phyloP scores from a whole-genome alignment of 2,113 vertebrate species.

The Myotis davidii region DNA sequence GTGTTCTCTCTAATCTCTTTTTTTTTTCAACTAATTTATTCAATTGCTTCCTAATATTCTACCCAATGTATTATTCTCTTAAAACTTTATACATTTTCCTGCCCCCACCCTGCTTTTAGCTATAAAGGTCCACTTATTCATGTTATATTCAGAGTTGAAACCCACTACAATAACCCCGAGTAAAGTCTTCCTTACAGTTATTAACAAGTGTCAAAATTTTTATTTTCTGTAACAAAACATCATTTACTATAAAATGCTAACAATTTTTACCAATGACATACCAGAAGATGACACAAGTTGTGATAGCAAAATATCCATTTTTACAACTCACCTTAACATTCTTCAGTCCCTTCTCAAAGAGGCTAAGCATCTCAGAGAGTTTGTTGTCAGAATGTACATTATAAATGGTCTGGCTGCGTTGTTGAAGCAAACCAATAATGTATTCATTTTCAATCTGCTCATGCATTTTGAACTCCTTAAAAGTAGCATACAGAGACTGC shows the following conservation, averaged over 20 bases:
- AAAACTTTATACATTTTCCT: neutral
- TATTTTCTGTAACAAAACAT: neutral
- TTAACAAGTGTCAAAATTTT: neutral
- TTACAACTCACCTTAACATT: constrained; percentile 92
- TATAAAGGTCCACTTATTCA: neutral
- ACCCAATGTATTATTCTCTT: neutral
- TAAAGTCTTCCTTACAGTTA: neutral
- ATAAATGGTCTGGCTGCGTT: constrained; percentile 95
- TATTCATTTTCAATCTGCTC: constrained; percentile 99
- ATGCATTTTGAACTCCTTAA: constrained; percentile 99
- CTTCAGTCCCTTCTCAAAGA: constrained; percentile 97
- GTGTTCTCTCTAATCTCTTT: neutral
- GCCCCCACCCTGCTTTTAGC: neutral
- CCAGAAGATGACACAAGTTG: neutral
- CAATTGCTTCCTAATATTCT: constrained; percentile 16
- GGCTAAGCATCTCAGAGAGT: constrained; percentile 97
- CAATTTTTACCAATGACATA: neutral
- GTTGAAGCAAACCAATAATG: constrained; percentile 96
- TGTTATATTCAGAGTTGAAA: neutral
- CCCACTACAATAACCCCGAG: neutral
- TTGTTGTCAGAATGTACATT: constrained; percentile 99
- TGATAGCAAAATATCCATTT: neutral
- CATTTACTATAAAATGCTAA: neutral
- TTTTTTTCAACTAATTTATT: neutral
- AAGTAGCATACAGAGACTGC: constrained; percentile 95